A percentile compares a stretch with the other conserved stretches of the same genome.
Evolutionary conservation across 2,888 invertebrate species (phyloP).

Genomic region (Deilephila elpenor): DNA sequence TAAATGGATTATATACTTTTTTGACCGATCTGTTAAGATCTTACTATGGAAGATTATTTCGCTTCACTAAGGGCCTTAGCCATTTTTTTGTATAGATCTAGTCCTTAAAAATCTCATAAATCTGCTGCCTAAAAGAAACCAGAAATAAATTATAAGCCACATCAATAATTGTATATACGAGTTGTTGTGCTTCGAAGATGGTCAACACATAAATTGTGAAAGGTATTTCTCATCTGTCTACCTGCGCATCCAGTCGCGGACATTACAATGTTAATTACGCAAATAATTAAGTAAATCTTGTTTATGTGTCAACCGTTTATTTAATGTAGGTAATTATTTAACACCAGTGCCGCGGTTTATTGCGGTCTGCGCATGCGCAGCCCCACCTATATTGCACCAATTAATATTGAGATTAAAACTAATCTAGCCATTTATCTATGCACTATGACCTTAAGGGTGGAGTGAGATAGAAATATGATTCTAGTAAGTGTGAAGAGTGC

Average conservation of each 20-base stretch:
- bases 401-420: slow-evolving; percentile 9
- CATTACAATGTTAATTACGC: background rate
- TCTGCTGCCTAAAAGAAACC: no score
- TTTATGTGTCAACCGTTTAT: slow-evolving; percentile 25
- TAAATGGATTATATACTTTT: no score
- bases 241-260: background rate
- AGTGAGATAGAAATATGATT: background rate
- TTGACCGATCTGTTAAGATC: no score
- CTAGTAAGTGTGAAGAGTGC: background rate
- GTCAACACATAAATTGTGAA: no score
- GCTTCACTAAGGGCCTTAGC: no score
- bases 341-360: slow-evolving; percentile 10
- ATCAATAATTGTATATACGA: no score
- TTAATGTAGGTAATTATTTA: slow-evolving; percentile 22
- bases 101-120: no score
- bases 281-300: slow-evolving; percentile 10
- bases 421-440: background rate
- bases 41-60: no score
- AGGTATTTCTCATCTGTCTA: no score
- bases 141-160: no score
- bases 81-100: no score
- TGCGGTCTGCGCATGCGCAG: slow-evolving; percentile 31
- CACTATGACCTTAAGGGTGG: slow-evolving; percentile 6
- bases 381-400: slow-evolving; percentile 2
- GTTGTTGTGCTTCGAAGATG: no score